A percentile compares a stretch with the other conserved stretches of the same genome.
Evolutionary conservation across 2,113 vertebrate genomes (phyloP).

Genomic region (Tachycineta bicolor): DNA sequence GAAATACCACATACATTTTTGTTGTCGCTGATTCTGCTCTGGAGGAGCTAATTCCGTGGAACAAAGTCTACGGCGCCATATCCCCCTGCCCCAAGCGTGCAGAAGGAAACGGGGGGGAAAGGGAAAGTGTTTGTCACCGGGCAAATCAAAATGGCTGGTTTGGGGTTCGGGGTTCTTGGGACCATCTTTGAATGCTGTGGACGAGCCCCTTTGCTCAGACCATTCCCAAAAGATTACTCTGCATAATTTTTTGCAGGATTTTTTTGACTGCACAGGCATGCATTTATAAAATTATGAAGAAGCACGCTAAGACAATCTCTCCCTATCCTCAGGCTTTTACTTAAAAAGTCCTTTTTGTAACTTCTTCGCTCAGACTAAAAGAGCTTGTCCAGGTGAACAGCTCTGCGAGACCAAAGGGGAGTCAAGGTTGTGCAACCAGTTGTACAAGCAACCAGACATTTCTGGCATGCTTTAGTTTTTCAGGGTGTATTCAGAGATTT

Average conservation of each 20-base stretch:
- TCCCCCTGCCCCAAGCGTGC: not conserved
- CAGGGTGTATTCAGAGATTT: conserved; percentile 52
- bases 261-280: fast-evolving
- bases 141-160: not conserved
- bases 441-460: conserved; percentile 55
- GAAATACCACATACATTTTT: not conserved
- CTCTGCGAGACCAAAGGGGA: conserved; percentile 30
- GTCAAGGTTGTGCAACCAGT: conserved; percentile 54
- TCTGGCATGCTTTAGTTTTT: conserved; percentile 30
- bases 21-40: not conserved
- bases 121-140: not conserved
- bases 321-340: not conserved
- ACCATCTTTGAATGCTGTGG: not conserved
- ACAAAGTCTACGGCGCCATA: not conserved
- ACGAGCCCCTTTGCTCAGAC: not conserved
- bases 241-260: not conserved
- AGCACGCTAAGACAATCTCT: not conserved
- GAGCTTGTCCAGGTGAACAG: conserved; percentile 35
- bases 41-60: not conserved
- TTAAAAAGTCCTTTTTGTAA: not conserved
- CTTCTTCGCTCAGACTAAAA: not conserved
- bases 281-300: not conserved
- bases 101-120: not conserved
- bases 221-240: not conserved
- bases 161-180: not conserved